These are phyloP conservation scores for Poeciliopsis turneri DNA, from an alignment of 2,797 vertebrate genomes.

Conservation along the genomic window DNA sequence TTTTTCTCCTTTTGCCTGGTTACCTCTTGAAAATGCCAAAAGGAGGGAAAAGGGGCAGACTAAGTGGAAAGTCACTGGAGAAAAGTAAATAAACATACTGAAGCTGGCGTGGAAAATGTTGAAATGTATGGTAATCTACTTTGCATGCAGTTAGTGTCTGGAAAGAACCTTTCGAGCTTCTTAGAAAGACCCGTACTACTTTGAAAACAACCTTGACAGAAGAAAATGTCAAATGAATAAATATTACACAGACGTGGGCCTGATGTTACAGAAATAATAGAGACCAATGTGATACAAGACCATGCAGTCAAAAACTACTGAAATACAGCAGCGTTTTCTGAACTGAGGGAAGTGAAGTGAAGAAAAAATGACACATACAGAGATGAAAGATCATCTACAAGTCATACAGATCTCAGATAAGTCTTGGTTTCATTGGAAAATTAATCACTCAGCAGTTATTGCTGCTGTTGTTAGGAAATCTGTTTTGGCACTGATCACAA, in stretches of 20 bases:
- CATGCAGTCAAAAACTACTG: slow-evolving; percentile 22
- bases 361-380: slow-evolving; percentile 39
- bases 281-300: slow-evolving; percentile 55
- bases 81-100: slow-evolving; percentile 56
- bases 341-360: slow-evolving; percentile 39
- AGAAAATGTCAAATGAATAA: neutral
- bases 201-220: neutral
- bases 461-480: neutral
- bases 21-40: slow-evolving; percentile 38
- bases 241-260: slow-evolving; percentile 20
- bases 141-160: neutral
- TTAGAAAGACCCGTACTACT: neutral
- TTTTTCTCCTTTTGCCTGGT: slow-evolving; percentile 12
- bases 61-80: slow-evolving; percentile 46
- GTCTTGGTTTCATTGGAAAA: neutral
- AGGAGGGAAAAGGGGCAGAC: slow-evolving; percentile 15
- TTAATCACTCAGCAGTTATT: slow-evolving; percentile 6
- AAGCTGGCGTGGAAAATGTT: slow-evolving; percentile 32
- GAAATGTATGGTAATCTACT: slow-evolving; percentile 37
- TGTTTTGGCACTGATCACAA: neutral
- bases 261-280: slow-evolving; percentile 55
- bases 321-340: slow-evolving; percentile 13
- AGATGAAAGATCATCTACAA: slow-evolving; percentile 30
- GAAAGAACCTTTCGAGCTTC: neutral
- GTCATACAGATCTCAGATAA: slow-evolving; percentile 20